Evolutionary conservation across 2,888 invertebrate genomes (phyloP).

Genomic region (Apeira syringaria): DNA sequence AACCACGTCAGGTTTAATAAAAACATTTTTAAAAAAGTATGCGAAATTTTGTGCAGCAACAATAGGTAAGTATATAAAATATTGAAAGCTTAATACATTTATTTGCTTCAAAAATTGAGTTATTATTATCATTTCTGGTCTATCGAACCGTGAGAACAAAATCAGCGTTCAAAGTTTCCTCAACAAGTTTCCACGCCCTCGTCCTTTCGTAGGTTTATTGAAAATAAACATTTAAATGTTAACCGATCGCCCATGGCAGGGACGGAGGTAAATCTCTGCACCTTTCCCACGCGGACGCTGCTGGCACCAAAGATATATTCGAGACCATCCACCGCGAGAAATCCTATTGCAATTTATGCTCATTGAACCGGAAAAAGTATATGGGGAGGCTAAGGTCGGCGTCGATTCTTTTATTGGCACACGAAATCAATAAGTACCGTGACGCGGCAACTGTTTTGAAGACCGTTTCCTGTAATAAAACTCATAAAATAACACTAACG

Average conservation of each 20-base stretch:
- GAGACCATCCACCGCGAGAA: constrained; percentile 68
- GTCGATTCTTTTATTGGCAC: constrained; percentile 76
- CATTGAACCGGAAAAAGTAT: constrained; percentile 78
- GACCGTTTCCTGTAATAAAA: constrained; percentile 46
- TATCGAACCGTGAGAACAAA: constrained; percentile 47
- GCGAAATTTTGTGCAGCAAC: no score
- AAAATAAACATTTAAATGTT: constrained; percentile 67
- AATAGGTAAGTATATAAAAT: no score
- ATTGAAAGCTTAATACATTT: constrained; percentile 46
- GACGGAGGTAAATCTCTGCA: constrained; percentile 69
- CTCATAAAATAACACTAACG: constrained; percentile 47
- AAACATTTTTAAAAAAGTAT: no score
- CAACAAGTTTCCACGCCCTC: constrained; percentile 41
- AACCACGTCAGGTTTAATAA: no score
- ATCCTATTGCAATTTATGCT: constrained; percentile 82
- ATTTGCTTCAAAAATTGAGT: constrained; percentile 43
- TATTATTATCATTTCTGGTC: constrained; percentile 47
- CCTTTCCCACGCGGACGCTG: constrained; percentile 61
- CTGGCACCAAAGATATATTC: constrained; percentile 66
- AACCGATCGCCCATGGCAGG: constrained; percentile 55
- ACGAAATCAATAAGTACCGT: constrained; percentile 73
- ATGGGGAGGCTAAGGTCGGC: constrained; percentile 72
- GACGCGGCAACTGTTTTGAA: constrained; percentile 55
- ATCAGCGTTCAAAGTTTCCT: constrained; percentile 42
- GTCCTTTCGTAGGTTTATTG: constrained; percentile 45